Evolutionary conservation across 2,888 invertebrate species (phyloP), one percentile per base, ranked within the genome.

Genomic region (Tethea ocularis): DNA sequence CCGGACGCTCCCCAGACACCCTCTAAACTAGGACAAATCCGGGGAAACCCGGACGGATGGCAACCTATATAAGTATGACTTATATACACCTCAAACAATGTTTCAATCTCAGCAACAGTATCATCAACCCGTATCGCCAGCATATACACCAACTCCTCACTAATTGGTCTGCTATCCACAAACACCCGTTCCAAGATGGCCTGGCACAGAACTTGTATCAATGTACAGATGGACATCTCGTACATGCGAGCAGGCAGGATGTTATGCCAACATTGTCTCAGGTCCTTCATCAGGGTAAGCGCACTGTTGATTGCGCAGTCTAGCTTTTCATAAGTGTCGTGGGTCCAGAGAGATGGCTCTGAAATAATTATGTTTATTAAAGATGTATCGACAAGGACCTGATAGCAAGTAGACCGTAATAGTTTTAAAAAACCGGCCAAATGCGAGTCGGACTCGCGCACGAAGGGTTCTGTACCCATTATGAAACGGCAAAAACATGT

Each of bases 171-270:
- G 38, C 76, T 78, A 58, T 87, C 82, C 0, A 76, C 74, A 55
- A 91, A 80, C 41, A 92, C 69, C 54, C 86, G 73, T 15, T 82
- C 80, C 59, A 93, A 54, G 57, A 90, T 76, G 0, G 83, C 77
- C 61, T 91, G 88, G 64, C 87, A 86, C 11, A 93, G 65, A 0
- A 78, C 77, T 53, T 82, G 83, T 0, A 86, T 72, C 6, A 93
- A 70, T 0, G 89, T 82, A 56, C 86, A 86, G 29, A 91, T 68
- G 0, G 87, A 79, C 75, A 87, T 83, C 57, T 87, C 84, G 33
- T 91, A 93, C 88, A 92, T 91, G 8, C 77, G 76, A 0, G 66
- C 26, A 0, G 93, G 93, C 0, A 93, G 74, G 0, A 90, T 70
- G 10, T 72, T 66, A 53, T 72, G 67, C 93, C 93, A 93, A 29